These are phyloP conservation scores for Metridium senile DNA, from an alignment of 92 coral and sea anemone species.

Conservation along the genomic window DNA sequence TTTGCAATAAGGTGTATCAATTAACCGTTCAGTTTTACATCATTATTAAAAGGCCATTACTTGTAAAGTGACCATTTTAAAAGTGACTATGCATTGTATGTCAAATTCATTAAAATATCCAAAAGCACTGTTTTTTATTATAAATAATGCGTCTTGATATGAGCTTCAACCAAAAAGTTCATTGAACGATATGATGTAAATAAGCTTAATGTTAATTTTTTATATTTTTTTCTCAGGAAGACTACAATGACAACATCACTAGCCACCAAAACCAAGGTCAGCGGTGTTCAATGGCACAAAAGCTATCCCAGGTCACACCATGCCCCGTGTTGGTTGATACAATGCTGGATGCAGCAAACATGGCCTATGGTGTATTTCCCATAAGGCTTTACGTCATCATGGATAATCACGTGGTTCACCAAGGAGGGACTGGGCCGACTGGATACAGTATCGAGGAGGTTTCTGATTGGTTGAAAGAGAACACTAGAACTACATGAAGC, in stretches of 20 bases:
- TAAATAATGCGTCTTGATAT: no score
- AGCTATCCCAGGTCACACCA: conserved; percentile 53
- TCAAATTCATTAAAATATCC: no score
- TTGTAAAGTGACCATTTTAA: no score
- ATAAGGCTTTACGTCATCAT: conserved; percentile 76
- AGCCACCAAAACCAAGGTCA: conserved; percentile 73
- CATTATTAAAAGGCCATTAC: no score
- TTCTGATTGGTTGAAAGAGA: conserved; percentile 66
- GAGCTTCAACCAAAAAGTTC: no score
- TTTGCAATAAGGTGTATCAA: no score
- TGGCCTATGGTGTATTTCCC: conserved; percentile 92
- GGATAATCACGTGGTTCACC: conserved; percentile 71
- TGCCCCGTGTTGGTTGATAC: conserved; percentile 88
- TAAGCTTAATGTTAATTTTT: no score
- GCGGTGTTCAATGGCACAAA: conserved; percentile 73
- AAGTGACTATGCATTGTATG: no score
- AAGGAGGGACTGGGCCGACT: conserved; percentile 91
- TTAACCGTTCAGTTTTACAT: no score
- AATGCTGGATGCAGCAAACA: conserved; percentile 84
- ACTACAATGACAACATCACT: conserved; percentile 65
- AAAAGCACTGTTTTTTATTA: no score
- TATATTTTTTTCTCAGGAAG: not conserved
- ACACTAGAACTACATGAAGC: not conserved
- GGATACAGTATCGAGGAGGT: conserved; percentile 75
- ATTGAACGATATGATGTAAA: no score